Conservation (phyloP, 1,140 invertebrate genomes). For the Meteorus sp. region DNA sequence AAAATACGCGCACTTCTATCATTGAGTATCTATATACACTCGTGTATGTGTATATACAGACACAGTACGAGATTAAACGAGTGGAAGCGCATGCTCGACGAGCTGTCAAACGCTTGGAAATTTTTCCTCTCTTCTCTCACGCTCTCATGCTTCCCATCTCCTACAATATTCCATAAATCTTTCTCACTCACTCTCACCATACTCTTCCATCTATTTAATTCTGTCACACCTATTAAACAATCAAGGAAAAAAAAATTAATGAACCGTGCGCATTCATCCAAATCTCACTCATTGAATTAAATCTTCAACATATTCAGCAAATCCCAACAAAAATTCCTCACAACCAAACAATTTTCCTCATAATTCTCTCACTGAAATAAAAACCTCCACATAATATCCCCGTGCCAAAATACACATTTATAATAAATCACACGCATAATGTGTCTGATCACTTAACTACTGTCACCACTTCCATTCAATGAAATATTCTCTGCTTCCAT, state of each 20-base stretch:
- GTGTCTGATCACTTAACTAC: constrained; percentile 9
- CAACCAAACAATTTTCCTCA: too few species aligned
- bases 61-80: constrained; percentile 9
- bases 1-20: not conserved
- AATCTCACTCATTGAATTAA: too few species aligned
- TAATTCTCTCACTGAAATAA: too few species aligned
- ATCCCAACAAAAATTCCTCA: too few species aligned
- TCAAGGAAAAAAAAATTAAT: too few species aligned
- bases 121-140: not conserved
- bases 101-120: constrained; percentile 17
- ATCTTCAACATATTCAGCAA: too few species aligned
- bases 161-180: not conserved
- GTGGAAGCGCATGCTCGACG: constrained; percentile 10
- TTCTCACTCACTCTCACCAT: constrained; percentile 14
- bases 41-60: too few species aligned
- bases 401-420: not conserved
- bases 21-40: not conserved
- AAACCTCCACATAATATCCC: too few species aligned
- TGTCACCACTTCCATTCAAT: constrained; percentile 7
- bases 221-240: too few species aligned
- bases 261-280: too few species aligned
- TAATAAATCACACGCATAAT: not conserved
- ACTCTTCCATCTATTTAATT: too few species aligned
- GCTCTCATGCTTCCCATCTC: not conserved
- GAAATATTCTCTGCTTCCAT: not conserved